Evolutionary conservation across 2,113 vertebrate genomes (phyloP), one percentile per base, ranked within the genome.

Genomic region (Hiodon tergisus): DNA sequence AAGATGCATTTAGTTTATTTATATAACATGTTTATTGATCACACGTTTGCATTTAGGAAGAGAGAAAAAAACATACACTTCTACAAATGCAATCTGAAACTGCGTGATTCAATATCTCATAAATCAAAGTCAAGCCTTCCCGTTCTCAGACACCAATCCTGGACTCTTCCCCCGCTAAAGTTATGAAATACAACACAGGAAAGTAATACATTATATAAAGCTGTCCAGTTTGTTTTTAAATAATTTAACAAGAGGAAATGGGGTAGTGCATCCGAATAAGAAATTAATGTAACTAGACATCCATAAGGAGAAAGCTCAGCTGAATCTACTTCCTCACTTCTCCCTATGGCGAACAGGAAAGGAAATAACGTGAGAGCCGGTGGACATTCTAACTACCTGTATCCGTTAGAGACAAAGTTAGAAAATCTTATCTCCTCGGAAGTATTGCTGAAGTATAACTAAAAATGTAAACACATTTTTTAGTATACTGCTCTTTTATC

Each of bases 201-300:
- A 31, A 31, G 31, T 31, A 31, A 31, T 31, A 31, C 31, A 71
- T 71, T 71, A 71, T 60, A 60, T 71, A 71, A 71, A 60, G 70
- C 70, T 60, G 57, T 71, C 70, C 46, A 47, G 50, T 71, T 71
- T 60, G 70, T 71, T 59, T 71, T 14, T 71, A 59, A 71, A 71
- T 71, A 71, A 71, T 71, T 71, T 31, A 71, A 58, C 31, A 6
- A 48, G 46, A 14, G 57, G 70, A 71, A 71, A 6, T 71, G 70
- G 70, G 70, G 55, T 47, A 71, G 70, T 71, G 55, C 60, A 57
- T 71, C 57, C 60, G 70, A 60, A 52, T 71, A 59, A 71, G 46
- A 71, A 58, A 48, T 60, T 71, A 71, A 71, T 71, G 55, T 60
- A 60, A 57, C 53, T 17, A 59, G 70, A 71, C 70, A 59, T 69